These are phyloP conservation scores for Cephus spinipes DNA, from an alignment of 2,888 invertebrate species.

Conservation along the genomic window DNA sequence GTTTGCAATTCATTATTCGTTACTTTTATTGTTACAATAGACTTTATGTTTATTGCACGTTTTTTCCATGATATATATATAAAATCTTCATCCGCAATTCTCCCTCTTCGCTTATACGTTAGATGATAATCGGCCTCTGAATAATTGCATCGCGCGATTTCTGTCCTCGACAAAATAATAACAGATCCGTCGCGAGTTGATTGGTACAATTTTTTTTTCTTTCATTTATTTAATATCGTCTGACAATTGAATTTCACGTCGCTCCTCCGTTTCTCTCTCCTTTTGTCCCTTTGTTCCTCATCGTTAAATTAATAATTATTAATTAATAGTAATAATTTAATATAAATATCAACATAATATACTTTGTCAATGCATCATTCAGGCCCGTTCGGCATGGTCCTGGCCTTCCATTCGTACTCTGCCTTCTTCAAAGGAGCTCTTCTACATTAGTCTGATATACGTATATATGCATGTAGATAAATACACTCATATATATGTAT, in stretches of 20 bases:
- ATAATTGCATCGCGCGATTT: slow-evolving; percentile 44
- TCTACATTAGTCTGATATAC: too few species aligned
- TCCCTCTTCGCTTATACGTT: slow-evolving; percentile 38
- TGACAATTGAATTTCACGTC: too few species aligned
- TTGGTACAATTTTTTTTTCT: too few species aligned
- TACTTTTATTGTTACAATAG: slow-evolving; percentile 60
- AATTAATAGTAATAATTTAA: slow-evolving; percentile 59
- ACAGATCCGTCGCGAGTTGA: slow-evolving; percentile 37
- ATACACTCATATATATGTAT: too few species aligned
- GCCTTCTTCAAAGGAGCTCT: too few species aligned
- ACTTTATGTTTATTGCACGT: slow-evolving; percentile 61
- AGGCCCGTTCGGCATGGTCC: too few species aligned
- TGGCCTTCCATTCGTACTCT: too few species aligned
- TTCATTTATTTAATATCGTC: too few species aligned
- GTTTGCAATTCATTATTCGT: slow-evolving; percentile 36
- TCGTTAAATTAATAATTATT: slow-evolving; percentile 21
- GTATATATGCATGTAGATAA: too few species aligned
- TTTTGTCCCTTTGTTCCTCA: too few species aligned
- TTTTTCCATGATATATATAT: slow-evolving; percentile 52
- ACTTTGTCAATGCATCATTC: slow-evolving; percentile 27
- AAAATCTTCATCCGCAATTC: slow-evolving; percentile 50
- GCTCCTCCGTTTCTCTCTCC: too few species aligned
- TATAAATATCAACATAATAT: slow-evolving; percentile 60
- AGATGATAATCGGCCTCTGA: slow-evolving; percentile 49
- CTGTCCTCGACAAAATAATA: slow-evolving; percentile 48